These are phyloP conservation scores for Chrysodeixis includens DNA, from an alignment of 2,888 invertebrate genomes.

Conservation along the genomic window DNA sequence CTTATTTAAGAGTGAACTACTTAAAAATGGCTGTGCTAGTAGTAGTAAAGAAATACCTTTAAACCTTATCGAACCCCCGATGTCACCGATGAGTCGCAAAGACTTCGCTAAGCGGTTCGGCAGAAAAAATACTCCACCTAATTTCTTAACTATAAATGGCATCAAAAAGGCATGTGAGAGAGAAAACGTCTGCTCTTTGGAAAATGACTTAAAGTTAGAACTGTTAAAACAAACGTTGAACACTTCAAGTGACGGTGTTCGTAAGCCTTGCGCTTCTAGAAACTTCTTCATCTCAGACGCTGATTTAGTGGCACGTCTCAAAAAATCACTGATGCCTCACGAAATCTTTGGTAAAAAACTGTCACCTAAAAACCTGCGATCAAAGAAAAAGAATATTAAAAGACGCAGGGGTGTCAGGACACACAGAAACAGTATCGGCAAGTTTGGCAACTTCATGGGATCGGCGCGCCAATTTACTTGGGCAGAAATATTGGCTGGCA, in stretches of 20 bases:
- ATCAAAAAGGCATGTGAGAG: conserved; percentile 81
- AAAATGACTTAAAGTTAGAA: conserved; percentile 83
- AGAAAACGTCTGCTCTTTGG: conserved; percentile 82
- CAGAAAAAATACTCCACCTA: conserved; percentile 79
- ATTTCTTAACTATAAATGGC: conserved; percentile 79
- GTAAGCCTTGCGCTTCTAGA: conserved; percentile 83
- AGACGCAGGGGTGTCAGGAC: conserved; percentile 83
- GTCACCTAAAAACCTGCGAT: conserved; percentile 91
- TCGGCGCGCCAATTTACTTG: conserved; percentile 90
- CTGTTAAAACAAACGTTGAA: conserved; percentile 82
- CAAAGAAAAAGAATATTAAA: conserved; percentile 86
- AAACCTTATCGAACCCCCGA: conserved; percentile 83
- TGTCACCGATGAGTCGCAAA: conserved; percentile 77
- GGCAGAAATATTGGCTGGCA: conserved; percentile 91
- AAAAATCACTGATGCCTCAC: conserved; percentile 86
- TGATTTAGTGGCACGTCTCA: conserved; percentile 82
- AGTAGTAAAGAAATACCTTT: conserved; percentile 74
- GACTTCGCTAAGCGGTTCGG: conserved; percentile 79
- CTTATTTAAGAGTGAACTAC: conserved; percentile 91
- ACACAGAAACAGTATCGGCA: conserved; percentile 83
- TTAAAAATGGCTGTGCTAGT: conserved; percentile 83
- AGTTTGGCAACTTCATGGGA: conserved; percentile 87
- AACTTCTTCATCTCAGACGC: conserved; percentile 87
- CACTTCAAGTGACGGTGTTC: conserved; percentile 82
- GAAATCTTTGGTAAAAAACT: conserved; percentile 86